Conservation (phyloP, 1,140 invertebrate genomes). For the Drosophila orosa region DNA sequence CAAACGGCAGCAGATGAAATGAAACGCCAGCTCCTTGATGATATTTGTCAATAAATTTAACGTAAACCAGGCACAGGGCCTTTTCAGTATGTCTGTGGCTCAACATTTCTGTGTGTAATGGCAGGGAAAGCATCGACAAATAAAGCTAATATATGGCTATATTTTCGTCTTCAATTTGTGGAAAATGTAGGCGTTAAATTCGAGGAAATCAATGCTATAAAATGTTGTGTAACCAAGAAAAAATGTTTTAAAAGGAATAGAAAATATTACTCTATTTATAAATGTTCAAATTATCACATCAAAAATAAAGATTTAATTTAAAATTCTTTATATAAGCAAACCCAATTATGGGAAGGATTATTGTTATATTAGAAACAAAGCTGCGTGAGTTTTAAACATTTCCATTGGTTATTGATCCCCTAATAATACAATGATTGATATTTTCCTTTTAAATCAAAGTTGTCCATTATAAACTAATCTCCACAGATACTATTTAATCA, state of each 20-base stretch:
- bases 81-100: slow-evolving; percentile 24
- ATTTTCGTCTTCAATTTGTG: slow-evolving; percentile 14
- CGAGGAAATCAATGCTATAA: slow-evolving; percentile 1
- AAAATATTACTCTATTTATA: background rate
- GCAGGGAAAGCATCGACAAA: slow-evolving; percentile 32
- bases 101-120: slow-evolving; percentile 39
- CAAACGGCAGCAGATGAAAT: slow-evolving; percentile 72
- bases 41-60: slow-evolving; percentile 82
- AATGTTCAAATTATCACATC: background rate
- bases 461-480: background rate
- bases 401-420: background rate
- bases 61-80: slow-evolving; percentile 59
- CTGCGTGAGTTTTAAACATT: background rate
- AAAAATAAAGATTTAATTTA: background rate
- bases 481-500: background rate
- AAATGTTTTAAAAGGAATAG: background rate
- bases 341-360: no score
- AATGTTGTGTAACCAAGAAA: background rate
- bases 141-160: slow-evolving; percentile 27
- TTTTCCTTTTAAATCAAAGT: background rate
- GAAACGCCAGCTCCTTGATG: slow-evolving; percentile 74
- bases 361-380: background rate
- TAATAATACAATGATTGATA: background rate
- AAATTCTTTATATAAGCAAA: background rate
- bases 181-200: background rate